Conservation (phyloP, 1,140 invertebrate genomes). For the Drosophila subpulchrella region DNA sequence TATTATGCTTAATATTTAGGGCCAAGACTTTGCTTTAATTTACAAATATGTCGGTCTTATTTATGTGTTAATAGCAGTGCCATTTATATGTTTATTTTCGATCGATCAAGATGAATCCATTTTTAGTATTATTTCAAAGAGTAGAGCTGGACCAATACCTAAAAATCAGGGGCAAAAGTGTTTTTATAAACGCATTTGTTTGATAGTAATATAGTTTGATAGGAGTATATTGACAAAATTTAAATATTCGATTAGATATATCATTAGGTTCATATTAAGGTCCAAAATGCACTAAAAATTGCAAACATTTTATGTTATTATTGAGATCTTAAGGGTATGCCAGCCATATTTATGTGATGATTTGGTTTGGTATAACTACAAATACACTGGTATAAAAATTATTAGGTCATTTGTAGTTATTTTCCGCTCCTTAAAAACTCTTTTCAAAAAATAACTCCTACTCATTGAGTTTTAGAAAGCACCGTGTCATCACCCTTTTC, state of each 20-base stretch:
- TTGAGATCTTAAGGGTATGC: too few relatives aligned
- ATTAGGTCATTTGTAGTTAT: constrained; percentile 21
- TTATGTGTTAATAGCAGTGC: background rate
- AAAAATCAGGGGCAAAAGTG: too few relatives aligned
- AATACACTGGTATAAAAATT: background rate
- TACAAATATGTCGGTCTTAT: background rate
- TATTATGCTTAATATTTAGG: background rate
- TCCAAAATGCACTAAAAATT: too few relatives aligned
- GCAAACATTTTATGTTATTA: too few relatives aligned
- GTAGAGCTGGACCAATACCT: background rate
- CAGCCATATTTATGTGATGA: too few relatives aligned
- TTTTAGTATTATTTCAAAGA: background rate
- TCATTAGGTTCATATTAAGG: too few relatives aligned
- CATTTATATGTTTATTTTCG: background rate
- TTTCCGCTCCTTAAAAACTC: constrained; percentile 26
- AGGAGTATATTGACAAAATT: too few relatives aligned
- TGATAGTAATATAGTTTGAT: too few relatives aligned
- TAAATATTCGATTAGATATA: too few relatives aligned
- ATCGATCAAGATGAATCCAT: background rate
- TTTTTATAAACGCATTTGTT: too few relatives aligned
- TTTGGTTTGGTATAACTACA: too few relatives aligned
- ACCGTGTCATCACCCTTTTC: constrained; percentile 28
- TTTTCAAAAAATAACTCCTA: constrained; percentile 14
- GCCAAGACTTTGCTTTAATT: background rate
- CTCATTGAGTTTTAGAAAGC: constrained; percentile 15